Evolutionary conservation across 2,888 invertebrate genomes (phyloP).

Genomic region (Harpalus rubripes): DNA sequence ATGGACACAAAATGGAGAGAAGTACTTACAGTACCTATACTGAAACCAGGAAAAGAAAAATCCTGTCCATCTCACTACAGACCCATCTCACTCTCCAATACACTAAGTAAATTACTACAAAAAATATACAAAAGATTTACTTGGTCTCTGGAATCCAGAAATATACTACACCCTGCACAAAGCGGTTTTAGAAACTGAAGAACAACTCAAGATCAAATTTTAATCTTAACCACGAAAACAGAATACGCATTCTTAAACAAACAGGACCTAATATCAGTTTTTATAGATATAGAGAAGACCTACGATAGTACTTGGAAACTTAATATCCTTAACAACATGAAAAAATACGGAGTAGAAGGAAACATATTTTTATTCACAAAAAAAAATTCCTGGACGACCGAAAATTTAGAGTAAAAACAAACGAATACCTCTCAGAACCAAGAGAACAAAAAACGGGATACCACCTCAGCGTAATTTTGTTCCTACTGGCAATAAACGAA

Average conservation of each 20-base stretch:
- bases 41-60: constrained; percentile 45
- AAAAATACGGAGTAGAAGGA: constrained; percentile 25
- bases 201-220: constrained; percentile 46
- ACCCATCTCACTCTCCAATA: constrained; percentile 48
- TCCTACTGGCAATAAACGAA: too few species aligned
- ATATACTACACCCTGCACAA: constrained; percentile 31
- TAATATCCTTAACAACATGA: constrained; percentile 12
- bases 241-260: constrained; percentile 32
- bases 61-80: constrained; percentile 39
- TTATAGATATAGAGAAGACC: constrained; percentile 32
- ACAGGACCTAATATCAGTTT: constrained; percentile 32
- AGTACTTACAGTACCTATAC: constrained; percentile 41
- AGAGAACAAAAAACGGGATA: too few species aligned
- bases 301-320: constrained; percentile 46
- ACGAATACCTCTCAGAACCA: too few species aligned
- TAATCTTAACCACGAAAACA: constrained; percentile 37
- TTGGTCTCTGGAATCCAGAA: constrained; percentile 48
- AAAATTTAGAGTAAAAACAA: too few species aligned
- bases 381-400: background rate
- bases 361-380: constrained; percentile 23
- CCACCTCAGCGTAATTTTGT: too few species aligned
- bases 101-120: constrained; percentile 33
- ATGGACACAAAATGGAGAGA: constrained; percentile 42
- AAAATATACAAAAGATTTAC: constrained; percentile 34
- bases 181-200: constrained; percentile 55